Evolutionary conservation across 1,140 invertebrate species (phyloP).

Genomic region (silkworm (Bombyx mori)): DNA sequence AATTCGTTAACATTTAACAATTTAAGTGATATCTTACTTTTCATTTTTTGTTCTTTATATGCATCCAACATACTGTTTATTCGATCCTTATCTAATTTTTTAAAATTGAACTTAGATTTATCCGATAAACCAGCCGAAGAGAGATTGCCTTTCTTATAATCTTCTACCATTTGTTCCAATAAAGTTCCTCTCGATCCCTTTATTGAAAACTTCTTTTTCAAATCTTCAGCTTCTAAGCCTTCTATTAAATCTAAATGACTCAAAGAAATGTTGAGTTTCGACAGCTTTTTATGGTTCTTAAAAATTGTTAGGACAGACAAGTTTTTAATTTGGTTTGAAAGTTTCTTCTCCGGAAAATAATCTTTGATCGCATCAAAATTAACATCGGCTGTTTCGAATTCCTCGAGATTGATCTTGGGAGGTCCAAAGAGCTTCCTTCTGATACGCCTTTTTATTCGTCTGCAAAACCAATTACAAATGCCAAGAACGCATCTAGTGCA

Average conservation of each 20-base stretch:
- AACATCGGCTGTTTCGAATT: conserved; percentile 22
- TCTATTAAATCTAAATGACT: conserved; percentile 12
- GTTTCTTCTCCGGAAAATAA: conserved; percentile 11
- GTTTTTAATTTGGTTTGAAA: neutral
- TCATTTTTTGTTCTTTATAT: conserved; percentile 19
- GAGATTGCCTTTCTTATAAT: conserved; percentile 27
- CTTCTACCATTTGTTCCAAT: conserved; percentile 22
- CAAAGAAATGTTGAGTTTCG: conserved; percentile 9
- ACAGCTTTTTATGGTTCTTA: conserved; percentile 8
- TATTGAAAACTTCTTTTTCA: conserved; percentile 22
- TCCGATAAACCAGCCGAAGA: conserved; percentile 18
- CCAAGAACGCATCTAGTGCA: conserved; percentile 17
- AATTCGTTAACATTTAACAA: conserved; percentile 8
- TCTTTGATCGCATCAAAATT: conserved; percentile 20
- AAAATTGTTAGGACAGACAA: conserved; percentile 2
- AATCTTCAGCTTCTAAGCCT: conserved; percentile 7
- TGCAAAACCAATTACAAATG: conserved; percentile 21
- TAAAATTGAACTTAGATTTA: conserved; percentile 17
- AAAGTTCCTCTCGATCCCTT: conserved; percentile 22
- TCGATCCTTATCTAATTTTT: conserved; percentile 22
- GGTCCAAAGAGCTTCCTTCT: conserved; percentile 22
- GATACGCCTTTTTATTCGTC: conserved; percentile 20
- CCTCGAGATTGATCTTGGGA: conserved; percentile 14
- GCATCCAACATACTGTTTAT: conserved; percentile 22
- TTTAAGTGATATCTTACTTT: conserved; percentile 10